phyloP scores from a whole-genome alignment of 1,140 invertebrate genomes.

The Leucophenga varia region DNA sequence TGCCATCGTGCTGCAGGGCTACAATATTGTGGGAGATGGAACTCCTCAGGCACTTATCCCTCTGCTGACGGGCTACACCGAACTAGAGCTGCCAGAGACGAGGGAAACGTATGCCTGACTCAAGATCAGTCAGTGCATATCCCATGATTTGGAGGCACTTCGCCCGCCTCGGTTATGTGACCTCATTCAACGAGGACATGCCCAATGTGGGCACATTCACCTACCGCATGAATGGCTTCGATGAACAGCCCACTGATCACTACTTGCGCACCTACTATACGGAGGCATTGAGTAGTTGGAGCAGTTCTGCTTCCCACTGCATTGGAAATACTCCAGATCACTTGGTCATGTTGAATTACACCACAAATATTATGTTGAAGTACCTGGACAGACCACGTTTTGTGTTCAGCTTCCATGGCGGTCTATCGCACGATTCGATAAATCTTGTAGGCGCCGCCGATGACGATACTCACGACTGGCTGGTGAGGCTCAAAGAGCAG shows the following conservation, averaged over 20 bases:
- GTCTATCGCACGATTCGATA: constrained; percentile 85
- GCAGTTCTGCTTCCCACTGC: constrained; percentile 68
- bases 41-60: constrained; percentile 91
- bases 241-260: constrained; percentile 83
- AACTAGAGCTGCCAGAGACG: constrained; percentile 83
- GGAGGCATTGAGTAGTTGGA: constrained; percentile 57
- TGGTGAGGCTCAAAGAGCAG: constrained; percentile 62
- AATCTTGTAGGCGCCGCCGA: constrained; percentile 77
- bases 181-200: constrained; percentile 85
- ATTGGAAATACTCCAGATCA: constrained; percentile 77
- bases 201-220: constrained; percentile 85
- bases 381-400: constrained; percentile 70
- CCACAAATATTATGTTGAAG: constrained; percentile 67
- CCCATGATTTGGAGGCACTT: constrained; percentile 83
- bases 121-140: constrained; percentile 72
- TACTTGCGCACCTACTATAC: constrained; percentile 83
- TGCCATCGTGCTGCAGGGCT: constrained; percentile 74
- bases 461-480: constrained; percentile 68
- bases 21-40: constrained; percentile 93
- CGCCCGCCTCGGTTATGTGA: constrained; percentile 69
- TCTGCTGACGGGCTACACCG: constrained; percentile 85
- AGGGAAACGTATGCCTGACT: constrained; percentile 71
- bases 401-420: constrained; percentile 82
- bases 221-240: constrained; percentile 87
- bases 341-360: constrained; percentile 66